phyloP scores from a whole-genome alignment of 2,113 vertebrate genomes.

The Lamprologus speciosus region DNA sequence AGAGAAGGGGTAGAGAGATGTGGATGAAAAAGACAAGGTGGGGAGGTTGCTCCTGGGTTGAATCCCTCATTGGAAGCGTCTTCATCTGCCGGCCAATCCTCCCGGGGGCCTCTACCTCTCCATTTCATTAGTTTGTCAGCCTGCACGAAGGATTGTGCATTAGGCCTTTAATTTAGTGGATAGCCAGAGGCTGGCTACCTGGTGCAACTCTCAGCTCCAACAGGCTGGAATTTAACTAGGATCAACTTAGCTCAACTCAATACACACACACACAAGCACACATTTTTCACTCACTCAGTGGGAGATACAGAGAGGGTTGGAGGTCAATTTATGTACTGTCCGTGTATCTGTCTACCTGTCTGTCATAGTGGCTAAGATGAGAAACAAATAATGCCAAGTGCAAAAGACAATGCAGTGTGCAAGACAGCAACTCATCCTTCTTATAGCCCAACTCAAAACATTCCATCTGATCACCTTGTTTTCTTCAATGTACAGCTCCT shows the following conservation, averaged over 20 bases:
- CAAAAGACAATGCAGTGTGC: conserved; percentile 21
- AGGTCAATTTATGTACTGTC: neutral
- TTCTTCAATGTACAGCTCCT: neutral
- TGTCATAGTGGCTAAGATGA: neutral
- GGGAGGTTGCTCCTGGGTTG: conserved; percentile 64
- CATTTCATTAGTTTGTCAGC: conserved; percentile 87
- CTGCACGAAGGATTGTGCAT: conserved; percentile 80
- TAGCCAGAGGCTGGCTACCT: conserved; percentile 82
- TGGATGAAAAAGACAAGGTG: conserved; percentile 56
- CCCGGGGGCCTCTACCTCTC: conserved; percentile 72
- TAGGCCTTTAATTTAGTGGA: conserved; percentile 89
- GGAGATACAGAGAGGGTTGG: neutral
- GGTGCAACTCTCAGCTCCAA: conserved; percentile 66
- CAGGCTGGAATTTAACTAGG: conserved; percentile 79
- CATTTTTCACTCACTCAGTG: conserved; percentile 9
- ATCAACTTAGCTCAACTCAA: conserved; percentile 67
- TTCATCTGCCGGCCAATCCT: conserved; percentile 74
- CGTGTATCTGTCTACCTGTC: neutral
- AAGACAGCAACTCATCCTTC: conserved; percentile 8
- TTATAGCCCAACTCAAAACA: conserved; percentile 16
- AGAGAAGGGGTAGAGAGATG: neutral
- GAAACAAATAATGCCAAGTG: neutral
- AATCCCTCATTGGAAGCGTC: conserved; percentile 73
- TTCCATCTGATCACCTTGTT: conserved; percentile 20
- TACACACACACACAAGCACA: neutral